Conservation (phyloP, 2,797 vertebrate genomes). For the Austrolebias charrua region DNA sequence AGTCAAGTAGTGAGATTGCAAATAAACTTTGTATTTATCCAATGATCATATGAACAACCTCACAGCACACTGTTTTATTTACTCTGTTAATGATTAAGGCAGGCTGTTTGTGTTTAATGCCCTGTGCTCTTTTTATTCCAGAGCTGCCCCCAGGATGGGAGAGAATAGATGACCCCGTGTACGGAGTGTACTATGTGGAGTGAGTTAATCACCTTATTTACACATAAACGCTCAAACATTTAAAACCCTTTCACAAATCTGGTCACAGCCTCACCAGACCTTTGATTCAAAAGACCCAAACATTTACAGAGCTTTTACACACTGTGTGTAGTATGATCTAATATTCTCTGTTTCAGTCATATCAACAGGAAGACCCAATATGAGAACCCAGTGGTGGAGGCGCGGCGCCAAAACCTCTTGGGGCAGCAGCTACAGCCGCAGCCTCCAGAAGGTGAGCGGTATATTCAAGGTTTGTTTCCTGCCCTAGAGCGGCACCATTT, state of each 20-base stretch:
- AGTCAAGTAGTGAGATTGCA: too few relatives aligned
- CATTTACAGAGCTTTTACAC: background rate
- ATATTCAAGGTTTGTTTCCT: conserved; percentile 84
- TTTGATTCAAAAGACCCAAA: background rate
- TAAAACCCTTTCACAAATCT: conserved; percentile 9
- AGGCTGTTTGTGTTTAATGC: conserved; percentile 18
- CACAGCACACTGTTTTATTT: background rate
- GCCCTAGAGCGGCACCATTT: conserved; percentile 78
- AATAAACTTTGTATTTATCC: too few relatives aligned
- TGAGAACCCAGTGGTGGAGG: conserved; percentile 96
- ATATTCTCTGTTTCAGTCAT: conserved; percentile 80
- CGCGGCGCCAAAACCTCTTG: conserved; percentile 91
- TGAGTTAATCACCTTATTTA: conserved; percentile 79
- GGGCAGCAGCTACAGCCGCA: conserved; percentile 82
- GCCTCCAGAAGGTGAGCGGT: conserved; percentile 85
- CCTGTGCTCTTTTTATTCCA: conserved; percentile 73
- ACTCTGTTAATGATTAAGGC: background rate
- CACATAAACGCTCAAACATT: background rate
- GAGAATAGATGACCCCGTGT: conserved; percentile 98
- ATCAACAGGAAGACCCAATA: conserved; percentile 99
- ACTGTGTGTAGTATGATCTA: conserved; percentile 7
- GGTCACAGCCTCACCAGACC: background rate
- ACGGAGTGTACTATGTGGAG: conserved; percentile 99
- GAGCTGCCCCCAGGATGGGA: conserved; percentile 99
- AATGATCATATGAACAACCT: background rate